These are phyloP conservation scores for Mola mola DNA, from an alignment of 2,113 vertebrate species.

Conservation along the genomic window DNA sequence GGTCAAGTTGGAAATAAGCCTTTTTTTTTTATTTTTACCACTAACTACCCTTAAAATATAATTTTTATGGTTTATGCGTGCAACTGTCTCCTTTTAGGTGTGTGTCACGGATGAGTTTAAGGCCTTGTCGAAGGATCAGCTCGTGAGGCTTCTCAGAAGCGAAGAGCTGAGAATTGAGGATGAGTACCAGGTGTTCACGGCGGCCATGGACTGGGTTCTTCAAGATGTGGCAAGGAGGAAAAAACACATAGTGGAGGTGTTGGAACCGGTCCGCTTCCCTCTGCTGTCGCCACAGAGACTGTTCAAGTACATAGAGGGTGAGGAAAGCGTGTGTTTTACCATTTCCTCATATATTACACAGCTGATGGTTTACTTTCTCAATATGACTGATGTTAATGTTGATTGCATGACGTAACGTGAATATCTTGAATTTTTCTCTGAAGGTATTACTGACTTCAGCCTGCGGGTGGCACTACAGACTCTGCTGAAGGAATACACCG, in stretches of 20 bases:
- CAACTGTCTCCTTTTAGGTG: conserved; percentile 61
- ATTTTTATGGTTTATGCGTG: too few relatives aligned
- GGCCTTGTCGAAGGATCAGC: conserved; percentile 89
- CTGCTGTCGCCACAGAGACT: conserved; percentile 92
- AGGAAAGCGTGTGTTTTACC: conserved; percentile 10
- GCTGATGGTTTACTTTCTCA: not conserved
- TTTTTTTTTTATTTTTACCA: too few relatives aligned
- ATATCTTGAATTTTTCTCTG: not conserved
- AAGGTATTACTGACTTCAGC: conserved; percentile 95
- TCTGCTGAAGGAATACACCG: conserved; percentile 95
- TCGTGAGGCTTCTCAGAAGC: conserved; percentile 89
- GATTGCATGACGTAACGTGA: not conserved
- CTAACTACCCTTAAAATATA: too few relatives aligned
- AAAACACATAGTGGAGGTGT: conserved; percentile 91
- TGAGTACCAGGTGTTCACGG: conserved; percentile 94
- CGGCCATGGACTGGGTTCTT: conserved; percentile 94
- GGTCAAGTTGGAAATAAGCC: too few relatives aligned
- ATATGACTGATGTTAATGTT: not conserved
- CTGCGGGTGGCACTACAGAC: conserved; percentile 97
- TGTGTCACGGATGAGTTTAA: conserved; percentile 89
- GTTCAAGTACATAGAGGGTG: conserved; percentile 95
- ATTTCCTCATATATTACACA: not conserved
- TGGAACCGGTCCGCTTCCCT: conserved; percentile 93
- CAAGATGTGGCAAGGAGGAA: conserved; percentile 90
- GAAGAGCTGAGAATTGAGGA: conserved; percentile 97